Percentiles rank a stretch among this genome's conserved stretches.
phyloP scores from a whole-genome alignment of 2,797 vertebrate genomes.

The Myotis findleyi region DNA sequence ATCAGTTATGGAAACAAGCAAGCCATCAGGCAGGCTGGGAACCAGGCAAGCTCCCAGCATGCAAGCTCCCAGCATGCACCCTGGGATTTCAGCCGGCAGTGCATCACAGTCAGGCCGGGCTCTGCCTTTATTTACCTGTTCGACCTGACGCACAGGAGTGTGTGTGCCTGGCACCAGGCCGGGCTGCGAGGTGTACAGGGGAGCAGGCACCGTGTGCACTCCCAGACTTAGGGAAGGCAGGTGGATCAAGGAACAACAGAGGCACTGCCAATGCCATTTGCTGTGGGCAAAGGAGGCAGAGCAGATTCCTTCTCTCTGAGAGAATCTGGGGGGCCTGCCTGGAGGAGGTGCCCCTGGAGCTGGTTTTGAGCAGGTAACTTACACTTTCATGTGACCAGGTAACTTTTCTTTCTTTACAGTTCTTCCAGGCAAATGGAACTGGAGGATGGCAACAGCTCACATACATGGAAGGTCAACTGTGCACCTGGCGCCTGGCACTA shows the following conservation, averaged over 20 bases:
- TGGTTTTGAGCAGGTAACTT: background rate
- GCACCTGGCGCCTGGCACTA: accelerated
- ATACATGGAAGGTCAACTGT: accelerated
- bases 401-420: accelerated
- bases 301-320: background rate
- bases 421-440: background rate
- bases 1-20: background rate
- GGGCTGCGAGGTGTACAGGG: accelerated
- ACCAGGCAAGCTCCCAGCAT: accelerated
- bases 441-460: background rate
- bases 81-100: accelerated
- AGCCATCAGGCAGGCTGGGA: accelerated
- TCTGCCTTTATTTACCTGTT: background rate
- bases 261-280: accelerated
- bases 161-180: accelerated
- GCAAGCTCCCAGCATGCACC: accelerated
- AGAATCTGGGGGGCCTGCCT: background rate
- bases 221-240: background rate
- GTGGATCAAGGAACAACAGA: accelerated
- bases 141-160: accelerated
- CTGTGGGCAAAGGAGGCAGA: background rate
- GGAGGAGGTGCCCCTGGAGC: background rate
- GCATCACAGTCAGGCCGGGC: background rate
- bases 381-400: background rate
- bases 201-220: accelerated